phyloP scores from a whole-genome alignment of 2,797 vertebrate species.

The Spinus olivaceus region DNA sequence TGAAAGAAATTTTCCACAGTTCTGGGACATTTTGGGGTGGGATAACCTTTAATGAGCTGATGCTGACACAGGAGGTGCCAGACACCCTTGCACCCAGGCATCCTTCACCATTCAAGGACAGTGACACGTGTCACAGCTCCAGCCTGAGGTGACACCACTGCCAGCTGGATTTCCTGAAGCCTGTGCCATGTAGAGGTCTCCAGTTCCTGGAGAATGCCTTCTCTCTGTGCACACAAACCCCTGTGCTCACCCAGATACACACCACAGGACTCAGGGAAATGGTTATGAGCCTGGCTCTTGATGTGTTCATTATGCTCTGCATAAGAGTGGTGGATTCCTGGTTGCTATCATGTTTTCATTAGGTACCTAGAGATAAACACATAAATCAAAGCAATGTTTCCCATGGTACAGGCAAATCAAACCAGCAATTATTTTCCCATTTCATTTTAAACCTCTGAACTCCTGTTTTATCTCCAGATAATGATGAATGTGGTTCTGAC shows the following conservation, averaged over 20 bases:
- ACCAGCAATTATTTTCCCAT: slow-evolving; percentile 36
- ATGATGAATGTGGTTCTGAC: slow-evolving; percentile 22
- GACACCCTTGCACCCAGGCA: neutral
- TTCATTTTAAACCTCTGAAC: slow-evolving; percentile 29
- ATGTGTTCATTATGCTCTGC: neutral
- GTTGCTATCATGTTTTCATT: neutral
- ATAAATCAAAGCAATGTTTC: slow-evolving; percentile 41
- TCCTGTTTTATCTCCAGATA: slow-evolving; percentile 46
- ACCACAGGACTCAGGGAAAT: neutral
- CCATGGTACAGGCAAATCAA: neutral
- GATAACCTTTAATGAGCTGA: neutral
- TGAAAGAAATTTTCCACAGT: neutral
- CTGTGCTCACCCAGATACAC: neutral
- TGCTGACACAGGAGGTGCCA: neutral
- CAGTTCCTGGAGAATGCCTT: neutral
- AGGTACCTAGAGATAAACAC: neutral
- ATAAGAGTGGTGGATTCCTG: neutral
- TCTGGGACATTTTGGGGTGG: neutral
- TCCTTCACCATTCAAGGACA: neutral
- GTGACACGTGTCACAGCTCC: neutral
- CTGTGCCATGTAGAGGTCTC: neutral
- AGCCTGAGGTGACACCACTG: fast-evolving
- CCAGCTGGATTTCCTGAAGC: neutral
- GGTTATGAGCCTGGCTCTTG: neutral
- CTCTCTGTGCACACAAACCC: neutral